Base-by-base conservation (phyloP, 2,113 vertebrate species). In the Antennarius striatus region DNA sequence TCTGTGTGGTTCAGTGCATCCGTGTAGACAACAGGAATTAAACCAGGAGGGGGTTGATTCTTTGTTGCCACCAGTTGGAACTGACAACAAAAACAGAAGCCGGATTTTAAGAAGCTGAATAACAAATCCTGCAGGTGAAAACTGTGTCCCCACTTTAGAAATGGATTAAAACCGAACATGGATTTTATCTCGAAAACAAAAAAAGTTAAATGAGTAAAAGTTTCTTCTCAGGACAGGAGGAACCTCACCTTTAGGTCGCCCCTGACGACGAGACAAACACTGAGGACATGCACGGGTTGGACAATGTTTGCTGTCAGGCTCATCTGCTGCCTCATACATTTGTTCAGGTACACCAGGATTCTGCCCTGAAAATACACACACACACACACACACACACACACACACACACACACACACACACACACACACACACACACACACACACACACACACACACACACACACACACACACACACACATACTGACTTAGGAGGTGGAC, bases 21-120 rank as follows among this genome's bases (percentile, higher is more conserved):
- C 80, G 82, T 94, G 94, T 0, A 69, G 29, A 15, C 80, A 75
- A 72, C 94, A 93, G 12, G 0, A 50, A 0, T 0, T 50, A 5
- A 68, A 65, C 52, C 10, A 45, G 55, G 75, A 78, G 40, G 75
- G 46, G 28, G 4, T 1, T 3, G 47, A 28, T 60, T 69, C 63
- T 57, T 15, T 70, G 51, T 12, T 1, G 4, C 76, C 79, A 56
- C 57, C 83, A 10, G 10, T 54, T 59, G 77, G 58, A 10, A 16
- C 73, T 71, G 47, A 32, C 0, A 52, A 36, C 2, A 43, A 50
- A 17, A 53, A 56, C 15, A 39, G n/a, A 12, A 49, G 12, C 5
- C 16, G 36, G 30, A 63, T 22, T 22, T 22, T 22, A 22, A 22
- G 22, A 22, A 22, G 22, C 22, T 22, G 22, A 22, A 22, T 2